Conservation (phyloP, 2,797 vertebrate genomes). For the Pipistrellus pipistrellus region DNA sequence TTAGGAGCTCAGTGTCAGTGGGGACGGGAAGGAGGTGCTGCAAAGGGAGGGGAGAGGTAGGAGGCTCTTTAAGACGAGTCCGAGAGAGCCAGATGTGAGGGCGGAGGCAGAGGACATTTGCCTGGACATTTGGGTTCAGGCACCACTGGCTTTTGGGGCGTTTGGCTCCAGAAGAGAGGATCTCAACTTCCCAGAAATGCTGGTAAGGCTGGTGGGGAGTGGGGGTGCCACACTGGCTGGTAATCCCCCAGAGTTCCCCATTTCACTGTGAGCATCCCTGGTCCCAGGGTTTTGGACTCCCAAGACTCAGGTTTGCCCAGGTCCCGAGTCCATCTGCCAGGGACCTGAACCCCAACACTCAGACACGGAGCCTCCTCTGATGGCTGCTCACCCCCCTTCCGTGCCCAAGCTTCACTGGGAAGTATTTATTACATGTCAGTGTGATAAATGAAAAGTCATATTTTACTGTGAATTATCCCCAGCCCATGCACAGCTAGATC, state of each 20-base stretch:
- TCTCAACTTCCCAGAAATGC: background rate
- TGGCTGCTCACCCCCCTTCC: slow-evolving; percentile 37
- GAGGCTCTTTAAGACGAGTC: background rate
- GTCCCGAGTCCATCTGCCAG: background rate
- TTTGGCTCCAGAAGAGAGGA: background rate
- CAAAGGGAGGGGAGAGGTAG: too few species aligned
- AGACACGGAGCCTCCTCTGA: background rate
- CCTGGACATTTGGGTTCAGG: background rate
- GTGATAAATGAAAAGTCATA: slow-evolving; percentile 90
- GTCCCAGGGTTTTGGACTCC: background rate
- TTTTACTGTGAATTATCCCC: slow-evolving; percentile 90
- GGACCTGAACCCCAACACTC: background rate
- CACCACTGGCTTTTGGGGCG: fast-evolving
- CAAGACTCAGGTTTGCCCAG: background rate
- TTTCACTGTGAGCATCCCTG: background rate
- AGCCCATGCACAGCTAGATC: slow-evolving; percentile 86
- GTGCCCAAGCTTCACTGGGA: slow-evolving; percentile 82
- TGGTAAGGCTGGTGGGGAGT: background rate
- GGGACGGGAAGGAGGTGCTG: background rate
- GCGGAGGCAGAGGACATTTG: background rate
- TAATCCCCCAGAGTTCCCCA: background rate
- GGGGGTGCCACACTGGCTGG: background rate
- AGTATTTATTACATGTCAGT: slow-evolving; percentile 88
- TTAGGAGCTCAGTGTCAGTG: background rate
- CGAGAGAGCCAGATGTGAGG: background rate